Evolutionary conservation across 2,113 vertebrate genomes (phyloP), one percentile per base, ranked within the genome.

Genomic region (Mirounga angustirostris): DNA sequence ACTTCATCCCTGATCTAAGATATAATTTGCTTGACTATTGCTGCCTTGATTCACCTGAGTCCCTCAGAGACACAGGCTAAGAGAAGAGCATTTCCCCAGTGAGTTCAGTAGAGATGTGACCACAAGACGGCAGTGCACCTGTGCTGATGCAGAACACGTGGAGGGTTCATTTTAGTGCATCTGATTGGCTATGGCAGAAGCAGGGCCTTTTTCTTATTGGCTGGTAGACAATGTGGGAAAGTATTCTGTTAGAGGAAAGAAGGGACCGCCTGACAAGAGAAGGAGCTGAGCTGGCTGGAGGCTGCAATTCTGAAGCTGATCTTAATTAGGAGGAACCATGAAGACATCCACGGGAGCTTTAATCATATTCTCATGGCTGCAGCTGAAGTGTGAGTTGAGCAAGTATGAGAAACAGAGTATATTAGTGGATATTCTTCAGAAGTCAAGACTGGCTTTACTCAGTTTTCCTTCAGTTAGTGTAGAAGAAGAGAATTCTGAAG

Each of bases 381-480:
- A 82, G 5, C 46, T 93, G 82, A 11, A 82, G 30, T 73, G 95
- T 91, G 63, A 94, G 92, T 98, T 84, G 73, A 94, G 7, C 3
- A 3, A 3, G 3, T 30, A 11, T 40, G n/a, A 26, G 18, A 5
- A 15, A 87, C 2, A 71, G 2, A n/a, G n/a, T 40, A 2, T n/a
- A 5, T 83, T 18, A 7, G 4, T 10, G 6, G 43, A 11, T 7
- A 24, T 26, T 80, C 4, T 19, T 89, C 16, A 74, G 43, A 46
- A 46, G 43, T 46, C 43, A 46, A 46, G 43, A 46, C 43, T 46
- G 43, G 6, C 43, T 46, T 46, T 1, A 46, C 43, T 46, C 43
- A 46, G 43, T 6, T 46, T 46, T 46, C 43, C 43, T 46, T 46
- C 43, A 46, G 6, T 46, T 46, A 46, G 43, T 46, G 43, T 46